These are phyloP conservation scores for Bursaphelenchus okinawaensis DNA, from an alignment of 2,888 invertebrate species.

Conservation along the genomic window DNA sequence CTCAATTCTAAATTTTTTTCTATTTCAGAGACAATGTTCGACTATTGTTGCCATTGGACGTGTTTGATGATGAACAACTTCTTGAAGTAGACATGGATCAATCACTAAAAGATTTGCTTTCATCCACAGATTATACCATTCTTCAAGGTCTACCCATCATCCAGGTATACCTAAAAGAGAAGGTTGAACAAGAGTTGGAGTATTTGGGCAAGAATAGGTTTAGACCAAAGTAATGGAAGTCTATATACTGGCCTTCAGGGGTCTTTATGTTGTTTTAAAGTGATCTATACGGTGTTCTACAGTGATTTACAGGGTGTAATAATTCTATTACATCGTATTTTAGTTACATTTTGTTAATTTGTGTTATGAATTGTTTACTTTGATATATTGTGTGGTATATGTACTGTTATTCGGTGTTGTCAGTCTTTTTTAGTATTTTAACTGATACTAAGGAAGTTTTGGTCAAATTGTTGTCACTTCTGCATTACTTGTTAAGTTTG, in stretches of 20 bases:
- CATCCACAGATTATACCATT: conserved; percentile 27
- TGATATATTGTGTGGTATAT: no score
- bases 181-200: conserved; percentile 11
- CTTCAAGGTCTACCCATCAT: conserved; percentile 45
- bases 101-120: conserved; percentile 12
- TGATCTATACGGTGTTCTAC: no score
- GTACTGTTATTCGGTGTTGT: no score
- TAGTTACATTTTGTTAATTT: no score
- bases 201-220: neutral
- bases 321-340: no score
- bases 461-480: neutral
- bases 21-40: conserved; percentile 38
- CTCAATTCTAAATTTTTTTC: neutral
- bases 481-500: neutral
- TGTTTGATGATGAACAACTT: conserved; percentile 25
- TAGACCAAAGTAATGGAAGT: no score
- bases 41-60: conserved; percentile 38
- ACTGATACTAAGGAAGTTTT: no score
- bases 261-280: no score
- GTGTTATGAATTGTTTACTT: no score
- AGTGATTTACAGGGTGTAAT: no score
- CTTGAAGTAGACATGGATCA: conserved; percentile 16
- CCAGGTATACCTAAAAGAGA: conserved; percentile 32
- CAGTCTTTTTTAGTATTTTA: no score
- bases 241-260: no score